phyloP scores from a whole-genome alignment of 1,140 invertebrate species.

The Euglossa dilemma region DNA sequence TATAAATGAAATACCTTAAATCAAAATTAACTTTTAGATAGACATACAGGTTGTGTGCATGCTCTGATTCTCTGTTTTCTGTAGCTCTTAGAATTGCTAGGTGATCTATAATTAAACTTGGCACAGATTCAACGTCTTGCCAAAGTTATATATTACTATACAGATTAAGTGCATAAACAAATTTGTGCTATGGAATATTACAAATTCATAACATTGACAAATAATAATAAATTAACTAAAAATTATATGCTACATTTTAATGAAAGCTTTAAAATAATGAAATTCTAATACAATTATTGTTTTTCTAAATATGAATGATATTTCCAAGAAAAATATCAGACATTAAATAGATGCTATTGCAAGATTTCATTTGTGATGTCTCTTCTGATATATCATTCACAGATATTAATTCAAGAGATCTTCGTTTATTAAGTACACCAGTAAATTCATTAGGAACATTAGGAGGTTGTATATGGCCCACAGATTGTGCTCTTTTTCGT shows the following conservation, averaged over 20 bases:
- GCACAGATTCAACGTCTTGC: conserved; percentile 61
- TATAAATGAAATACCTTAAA: conserved; percentile 2
- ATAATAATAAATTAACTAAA: background rate
- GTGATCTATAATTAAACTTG: conserved; percentile 71
- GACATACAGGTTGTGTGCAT: conserved; percentile 45
- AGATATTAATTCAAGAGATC: conserved; percentile 63
- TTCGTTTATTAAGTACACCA: conserved; percentile 52
- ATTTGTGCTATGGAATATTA: conserved; percentile 5
- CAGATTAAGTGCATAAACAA: conserved; percentile 49
- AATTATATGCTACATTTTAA: background rate
- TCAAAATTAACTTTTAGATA: conserved; percentile 38
- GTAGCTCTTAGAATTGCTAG: conserved; percentile 64
- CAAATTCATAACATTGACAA: background rate
- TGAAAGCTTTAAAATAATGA: background rate
- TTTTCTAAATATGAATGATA: background rate
- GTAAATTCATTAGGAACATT: conserved; percentile 45
- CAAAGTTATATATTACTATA: conserved; percentile 58
- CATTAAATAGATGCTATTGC: conserved; percentile 22
- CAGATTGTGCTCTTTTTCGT: conserved; percentile 72
- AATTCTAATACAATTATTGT: background rate
- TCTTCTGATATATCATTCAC: conserved; percentile 40
- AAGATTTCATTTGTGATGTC: conserved; percentile 20
- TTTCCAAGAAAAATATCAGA: background rate
- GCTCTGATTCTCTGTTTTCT: conserved; percentile 58
- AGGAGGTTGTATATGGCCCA: conserved; percentile 66